A percentile compares a stretch with the other conserved stretches of the same genome.
phyloP scores from a whole-genome alignment of 2,113 vertebrate species.

The Calonectris borealis region DNA sequence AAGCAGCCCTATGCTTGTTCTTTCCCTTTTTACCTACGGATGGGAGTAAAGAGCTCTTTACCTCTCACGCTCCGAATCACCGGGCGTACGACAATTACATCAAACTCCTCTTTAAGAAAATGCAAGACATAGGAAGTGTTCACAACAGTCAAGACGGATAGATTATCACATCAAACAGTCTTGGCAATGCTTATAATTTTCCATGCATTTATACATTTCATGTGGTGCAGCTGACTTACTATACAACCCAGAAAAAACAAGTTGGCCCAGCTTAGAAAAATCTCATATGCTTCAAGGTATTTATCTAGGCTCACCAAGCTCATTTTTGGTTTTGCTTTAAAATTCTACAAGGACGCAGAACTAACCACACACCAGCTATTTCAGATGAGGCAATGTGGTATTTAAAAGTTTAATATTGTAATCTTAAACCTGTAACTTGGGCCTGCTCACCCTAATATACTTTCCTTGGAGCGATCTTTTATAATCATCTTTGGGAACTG shows the following conservation, averaged over 20 bases:
- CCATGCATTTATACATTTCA: constrained; percentile 6
- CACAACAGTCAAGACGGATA: constrained; percentile 1
- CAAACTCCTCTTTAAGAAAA: background rate
- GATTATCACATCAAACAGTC: constrained; percentile 25
- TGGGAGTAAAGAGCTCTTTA: constrained; percentile 16
- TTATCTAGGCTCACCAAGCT: constrained; percentile 17
- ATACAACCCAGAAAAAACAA: constrained; percentile 11
- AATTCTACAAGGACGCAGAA: constrained; percentile 11
- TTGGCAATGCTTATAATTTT: constrained; percentile 36
- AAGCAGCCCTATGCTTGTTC: background rate
- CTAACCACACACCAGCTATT: background rate
- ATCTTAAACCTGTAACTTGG: background rate
- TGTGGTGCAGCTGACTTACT: constrained; percentile 1
- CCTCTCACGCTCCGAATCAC: background rate
- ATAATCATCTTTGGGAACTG: background rate
- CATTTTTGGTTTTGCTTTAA: constrained; percentile 41
- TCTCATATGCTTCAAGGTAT: constrained; percentile 30
- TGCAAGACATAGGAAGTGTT: background rate
- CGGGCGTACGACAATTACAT: background rate
- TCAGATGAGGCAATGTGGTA: background rate
- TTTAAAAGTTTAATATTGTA: constrained; percentile 18
- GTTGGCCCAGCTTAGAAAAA: background rate
- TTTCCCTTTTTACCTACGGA: background rate
- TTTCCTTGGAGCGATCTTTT: background rate
- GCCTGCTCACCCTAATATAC: background rate